These are phyloP conservation scores for Triplophysa bombifrons DNA, from an alignment of 2,797 vertebrate genomes.

Conservation along the genomic window DNA sequence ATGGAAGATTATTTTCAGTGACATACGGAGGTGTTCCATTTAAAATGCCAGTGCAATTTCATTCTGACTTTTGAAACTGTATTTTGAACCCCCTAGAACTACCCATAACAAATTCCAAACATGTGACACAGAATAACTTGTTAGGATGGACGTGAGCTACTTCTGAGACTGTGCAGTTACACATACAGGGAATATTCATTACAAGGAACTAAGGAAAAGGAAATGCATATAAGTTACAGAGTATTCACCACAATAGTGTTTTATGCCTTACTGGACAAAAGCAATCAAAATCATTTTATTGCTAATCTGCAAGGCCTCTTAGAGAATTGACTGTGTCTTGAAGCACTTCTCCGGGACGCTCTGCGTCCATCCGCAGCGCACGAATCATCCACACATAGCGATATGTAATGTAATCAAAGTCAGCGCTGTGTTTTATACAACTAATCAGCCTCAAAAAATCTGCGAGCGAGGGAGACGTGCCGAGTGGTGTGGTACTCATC, in stretches of 20 bases:
- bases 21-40: constrained; percentile 78
- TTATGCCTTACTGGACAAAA: constrained; percentile 59
- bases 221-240: constrained; percentile 37
- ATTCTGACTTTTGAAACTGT: constrained; percentile 57
- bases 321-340: constrained; percentile 43
- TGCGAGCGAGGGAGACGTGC: constrained; percentile 51
- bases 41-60: constrained; percentile 74
- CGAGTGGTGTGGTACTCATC: constrained; percentile 76
- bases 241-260: constrained; percentile 52
- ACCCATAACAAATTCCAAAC: constrained; percentile 55
- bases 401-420: constrained; percentile 81
- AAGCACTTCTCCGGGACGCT: constrained; percentile 50
- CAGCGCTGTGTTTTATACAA: constrained; percentile 79
- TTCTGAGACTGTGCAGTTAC: constrained; percentile 45
- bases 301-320: constrained; percentile 43
- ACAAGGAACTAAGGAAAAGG: constrained; percentile 39
- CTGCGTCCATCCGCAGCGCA: constrained; percentile 65
- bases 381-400: constrained; percentile 68
- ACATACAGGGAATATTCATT: constrained; percentile 55
- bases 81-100: constrained; percentile 62
- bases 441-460: constrained; percentile 81
- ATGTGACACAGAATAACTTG: constrained; percentile 68
- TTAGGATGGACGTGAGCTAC: constrained; percentile 25
- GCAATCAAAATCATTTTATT: constrained; percentile 63
- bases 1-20: constrained; percentile 65